These are phyloP conservation scores for Tholera decimalis DNA, from an alignment of 2,888 invertebrate species.

Conservation along the genomic window DNA sequence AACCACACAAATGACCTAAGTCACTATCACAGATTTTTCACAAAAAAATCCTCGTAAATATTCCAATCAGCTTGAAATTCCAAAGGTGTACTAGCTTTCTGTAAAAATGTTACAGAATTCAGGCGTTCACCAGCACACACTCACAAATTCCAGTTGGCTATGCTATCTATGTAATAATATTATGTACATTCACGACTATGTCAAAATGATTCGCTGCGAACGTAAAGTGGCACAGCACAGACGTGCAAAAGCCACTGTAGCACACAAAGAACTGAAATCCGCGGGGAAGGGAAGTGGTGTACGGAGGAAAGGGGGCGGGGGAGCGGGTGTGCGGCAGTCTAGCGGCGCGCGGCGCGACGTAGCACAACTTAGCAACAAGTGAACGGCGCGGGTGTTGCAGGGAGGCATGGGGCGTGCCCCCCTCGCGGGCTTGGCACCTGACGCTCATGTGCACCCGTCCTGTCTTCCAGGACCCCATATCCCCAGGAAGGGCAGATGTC, in stretches of 20 bases:
- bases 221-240: conserved; percentile 76
- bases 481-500: conserved; percentile 83
- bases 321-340: conserved; percentile 83
- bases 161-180: conserved; percentile 71
- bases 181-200: conserved; percentile 76
- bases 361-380: conserved; percentile 90
- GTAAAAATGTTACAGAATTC: conserved; percentile 76
- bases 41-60: conserved; percentile 64
- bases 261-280: conserved; percentile 91
- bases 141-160: conserved; percentile 80
- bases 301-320: conserved; percentile 77
- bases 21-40: conserved; percentile 81
- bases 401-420: conserved; percentile 71
- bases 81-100: conserved; percentile 78
- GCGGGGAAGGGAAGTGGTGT: conserved; percentile 84
- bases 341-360: conserved; percentile 75
- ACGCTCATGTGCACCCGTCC: conserved; percentile 77
- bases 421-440: conserved; percentile 84
- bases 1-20: conserved; percentile 65
- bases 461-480: conserved; percentile 67
- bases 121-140: conserved; percentile 81
- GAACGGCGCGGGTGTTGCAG: conserved; percentile 84
- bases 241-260: conserved; percentile 85
- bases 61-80: conserved; percentile 68
- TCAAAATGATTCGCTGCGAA: conserved; percentile 76